Evolutionary conservation across 1,140 invertebrate genomes (phyloP).

Genomic region (Brachystomella parvula): DNA sequence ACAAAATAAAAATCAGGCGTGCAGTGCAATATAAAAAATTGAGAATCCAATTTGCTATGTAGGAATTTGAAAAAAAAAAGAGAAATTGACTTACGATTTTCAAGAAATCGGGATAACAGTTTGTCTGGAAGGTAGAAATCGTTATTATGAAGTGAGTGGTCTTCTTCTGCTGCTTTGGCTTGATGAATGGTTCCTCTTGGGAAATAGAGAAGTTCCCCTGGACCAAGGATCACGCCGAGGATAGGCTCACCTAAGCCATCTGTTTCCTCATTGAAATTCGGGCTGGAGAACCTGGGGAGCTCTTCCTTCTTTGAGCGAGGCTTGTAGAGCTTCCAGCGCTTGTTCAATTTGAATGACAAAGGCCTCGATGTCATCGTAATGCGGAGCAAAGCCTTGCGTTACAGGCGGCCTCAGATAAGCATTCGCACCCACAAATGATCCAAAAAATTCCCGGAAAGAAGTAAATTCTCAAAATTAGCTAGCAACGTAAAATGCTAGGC

Average conservation of each 20-base stretch:
- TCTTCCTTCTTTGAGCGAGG: conserved; percentile 55
- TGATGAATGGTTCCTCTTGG: conserved; percentile 79
- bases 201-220: conserved; percentile 84
- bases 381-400: conserved; percentile 94
- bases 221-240: conserved; percentile 67
- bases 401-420: conserved; percentile 90
- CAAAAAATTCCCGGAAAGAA: conserved; percentile 65
- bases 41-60: no score
- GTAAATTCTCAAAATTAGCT: no score
- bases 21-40: no score
- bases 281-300: conserved; percentile 70
- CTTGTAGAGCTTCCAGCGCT: conserved; percentile 85
- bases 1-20: neutral
- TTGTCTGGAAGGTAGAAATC: conserved; percentile 82
- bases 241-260: conserved; percentile 71
- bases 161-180: conserved; percentile 60
- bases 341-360: conserved; percentile 94
- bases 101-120: conserved; percentile 79
- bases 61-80: no score
- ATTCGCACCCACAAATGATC: conserved; percentile 88
- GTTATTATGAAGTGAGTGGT: conserved; percentile 89
- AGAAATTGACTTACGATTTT: conserved; percentile 52
- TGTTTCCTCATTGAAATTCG: conserved; percentile 59
- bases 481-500: neutral
- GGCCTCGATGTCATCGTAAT: conserved; percentile 98